phyloP scores from a whole-genome alignment of 2,888 invertebrate species.

The Drosophila meridiana region DNA sequence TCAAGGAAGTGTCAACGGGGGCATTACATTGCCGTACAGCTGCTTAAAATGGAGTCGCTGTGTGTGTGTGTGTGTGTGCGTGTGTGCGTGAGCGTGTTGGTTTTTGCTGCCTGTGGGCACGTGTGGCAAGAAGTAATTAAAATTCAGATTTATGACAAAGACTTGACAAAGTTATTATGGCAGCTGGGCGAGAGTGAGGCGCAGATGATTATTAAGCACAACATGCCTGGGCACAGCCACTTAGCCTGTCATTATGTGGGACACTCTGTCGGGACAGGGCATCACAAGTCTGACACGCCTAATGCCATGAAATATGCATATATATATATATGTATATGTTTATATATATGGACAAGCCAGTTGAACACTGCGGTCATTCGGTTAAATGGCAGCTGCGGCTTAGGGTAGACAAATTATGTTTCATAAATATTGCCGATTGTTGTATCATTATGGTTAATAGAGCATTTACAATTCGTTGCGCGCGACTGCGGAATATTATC shows the following conservation, averaged over 20 bases:
- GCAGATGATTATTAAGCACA: constrained; percentile 24
- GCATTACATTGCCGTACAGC: constrained; percentile 42
- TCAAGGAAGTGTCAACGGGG: constrained; percentile 13
- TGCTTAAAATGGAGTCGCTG: constrained; percentile 47
- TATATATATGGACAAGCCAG: neutral
- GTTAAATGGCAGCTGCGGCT: neutral
- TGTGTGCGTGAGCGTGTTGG: neutral
- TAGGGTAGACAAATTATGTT: constrained; percentile 1
- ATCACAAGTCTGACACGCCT: constrained; percentile 21
- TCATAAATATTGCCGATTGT: constrained; percentile 5
- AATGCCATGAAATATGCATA: constrained; percentile 13
- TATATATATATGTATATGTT: constrained; percentile 5
- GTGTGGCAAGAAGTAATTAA: constrained; percentile 64
- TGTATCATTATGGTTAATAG: constrained; percentile 13
- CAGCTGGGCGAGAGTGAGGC: constrained; percentile 51
- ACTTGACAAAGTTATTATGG: constrained; percentile 70
- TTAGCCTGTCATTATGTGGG: constrained; percentile 34
- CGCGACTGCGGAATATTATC: neutral
- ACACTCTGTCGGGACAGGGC: constrained; percentile 19
- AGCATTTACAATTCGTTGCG: constrained; percentile 22
- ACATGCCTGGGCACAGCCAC: constrained; percentile 23
- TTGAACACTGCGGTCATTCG: neutral
- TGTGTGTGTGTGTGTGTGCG: neutral
- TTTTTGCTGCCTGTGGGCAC: constrained; percentile 2
- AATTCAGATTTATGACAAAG: constrained; percentile 71